phyloP scores from a whole-genome alignment of 2,113 vertebrate genomes.

The Turdus rufiventris region DNA sequence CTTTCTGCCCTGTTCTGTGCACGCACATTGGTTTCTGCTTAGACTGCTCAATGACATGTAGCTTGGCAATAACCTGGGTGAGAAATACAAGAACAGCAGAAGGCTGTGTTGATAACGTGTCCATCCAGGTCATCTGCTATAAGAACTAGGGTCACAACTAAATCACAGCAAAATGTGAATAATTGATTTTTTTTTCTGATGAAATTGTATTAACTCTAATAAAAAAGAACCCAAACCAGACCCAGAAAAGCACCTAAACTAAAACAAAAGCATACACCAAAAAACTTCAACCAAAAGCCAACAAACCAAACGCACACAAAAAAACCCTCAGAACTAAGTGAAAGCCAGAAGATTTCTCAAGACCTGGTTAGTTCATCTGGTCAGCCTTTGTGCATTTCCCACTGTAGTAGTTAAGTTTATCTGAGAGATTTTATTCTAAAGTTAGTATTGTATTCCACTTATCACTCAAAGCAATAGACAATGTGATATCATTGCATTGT shows the following conservation, averaged over 20 bases:
- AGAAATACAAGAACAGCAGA: neutral
- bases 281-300: neutral
- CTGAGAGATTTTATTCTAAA: neutral
- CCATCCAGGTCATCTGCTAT: neutral
- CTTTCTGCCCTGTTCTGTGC: neutral
- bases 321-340: fast-evolving
- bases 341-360: neutral
- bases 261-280: too few species aligned
- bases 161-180: neutral
- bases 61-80: neutral
- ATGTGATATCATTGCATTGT: neutral
- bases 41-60: neutral
- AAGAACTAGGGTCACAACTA: neutral
- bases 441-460: neutral
- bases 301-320: neutral
- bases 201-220: neutral
- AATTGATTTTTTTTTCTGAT: neutral
- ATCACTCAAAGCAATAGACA: neutral
- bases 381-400: neutral
- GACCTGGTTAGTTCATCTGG: neutral
- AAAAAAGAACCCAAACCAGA: neutral
- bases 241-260: neutral
- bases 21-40: neutral
- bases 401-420: neutral
- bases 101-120: neutral